These are phyloP conservation scores for Aeoliscus strigatus DNA, from an alignment of 2,797 vertebrate genomes.

Conservation along the genomic window DNA sequence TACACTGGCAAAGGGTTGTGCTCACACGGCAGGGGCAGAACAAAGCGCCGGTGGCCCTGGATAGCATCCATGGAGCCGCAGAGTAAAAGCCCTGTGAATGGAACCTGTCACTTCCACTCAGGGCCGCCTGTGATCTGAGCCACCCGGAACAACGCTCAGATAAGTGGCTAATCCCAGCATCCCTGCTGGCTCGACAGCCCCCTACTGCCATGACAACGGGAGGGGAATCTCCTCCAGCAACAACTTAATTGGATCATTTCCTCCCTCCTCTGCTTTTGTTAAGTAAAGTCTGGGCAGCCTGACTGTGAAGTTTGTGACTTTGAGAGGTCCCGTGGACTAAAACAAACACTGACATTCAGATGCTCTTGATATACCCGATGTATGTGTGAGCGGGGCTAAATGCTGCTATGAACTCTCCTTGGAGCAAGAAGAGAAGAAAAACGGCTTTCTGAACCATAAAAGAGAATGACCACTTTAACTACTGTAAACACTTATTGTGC, in stretches of 20 bases:
- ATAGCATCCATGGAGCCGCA: conserved; percentile 46
- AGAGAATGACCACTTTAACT: conserved; percentile 37
- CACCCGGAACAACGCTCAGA: conserved; percentile 57
- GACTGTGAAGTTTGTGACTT: conserved; percentile 29
- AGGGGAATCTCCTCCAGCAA: conserved; percentile 61
- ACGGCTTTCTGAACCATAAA: conserved; percentile 28
- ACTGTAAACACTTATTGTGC: conserved; percentile 58
- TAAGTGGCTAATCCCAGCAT: conserved; percentile 69
- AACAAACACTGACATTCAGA: too few species aligned
- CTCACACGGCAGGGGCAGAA: conserved; percentile 26
- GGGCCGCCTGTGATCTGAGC: conserved; percentile 65
- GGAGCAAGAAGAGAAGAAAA: conserved; percentile 31
- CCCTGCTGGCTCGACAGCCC: conserved; percentile 49
- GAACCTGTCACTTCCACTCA: conserved; percentile 71
- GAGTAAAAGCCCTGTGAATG: conserved; percentile 57
- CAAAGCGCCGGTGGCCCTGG: conserved; percentile 59
- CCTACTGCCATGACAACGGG: conserved; percentile 58
- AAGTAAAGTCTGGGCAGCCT: conserved; percentile 41
- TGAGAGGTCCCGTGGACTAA: conserved; percentile 9
- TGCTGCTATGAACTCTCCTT: too few species aligned
- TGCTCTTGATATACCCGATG: too few species aligned
- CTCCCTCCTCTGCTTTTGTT: conserved; percentile 46
- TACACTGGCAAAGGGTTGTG: conserved; percentile 4
- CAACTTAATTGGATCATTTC: conserved; percentile 70
- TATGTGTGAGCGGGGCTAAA: too few species aligned